phyloP scores from a whole-genome alignment of 2,113 vertebrate species.

The Lucifuga dentata region DNA sequence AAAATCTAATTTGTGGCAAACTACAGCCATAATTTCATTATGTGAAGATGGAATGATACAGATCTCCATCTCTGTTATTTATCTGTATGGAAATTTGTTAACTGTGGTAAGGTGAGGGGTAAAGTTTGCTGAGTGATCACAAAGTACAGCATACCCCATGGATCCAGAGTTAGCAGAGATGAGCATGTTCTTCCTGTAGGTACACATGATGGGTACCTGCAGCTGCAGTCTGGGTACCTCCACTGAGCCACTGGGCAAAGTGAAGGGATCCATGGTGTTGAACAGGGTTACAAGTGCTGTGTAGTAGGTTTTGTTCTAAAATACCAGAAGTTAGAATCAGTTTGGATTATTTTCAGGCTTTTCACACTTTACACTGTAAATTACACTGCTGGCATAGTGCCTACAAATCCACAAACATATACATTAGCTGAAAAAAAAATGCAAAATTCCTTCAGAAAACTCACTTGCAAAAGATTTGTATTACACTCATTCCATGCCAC shows the following conservation, averaged over 20 bases:
- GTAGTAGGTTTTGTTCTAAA: constrained; percentile 85
- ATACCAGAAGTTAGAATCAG: constrained; percentile 3
- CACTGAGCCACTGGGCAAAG: constrained; percentile 22
- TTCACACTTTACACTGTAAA: not conserved
- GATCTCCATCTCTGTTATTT: too few relatives aligned
- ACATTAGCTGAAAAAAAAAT: too few relatives aligned
- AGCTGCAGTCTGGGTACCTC: constrained; percentile 68
- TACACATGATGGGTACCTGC: constrained; percentile 82
- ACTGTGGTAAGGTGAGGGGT: too few relatives aligned
- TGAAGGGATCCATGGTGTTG: constrained; percentile 64
- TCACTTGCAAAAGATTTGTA: constrained; percentile 81
- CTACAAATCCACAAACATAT: too few relatives aligned
- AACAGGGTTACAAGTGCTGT: constrained; percentile 81
- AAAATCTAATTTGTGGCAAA: too few relatives aligned
- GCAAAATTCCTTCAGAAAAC: constrained; percentile 37
- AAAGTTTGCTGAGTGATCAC: too few relatives aligned
- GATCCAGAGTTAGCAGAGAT: constrained; percentile 84
- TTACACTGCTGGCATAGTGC: not conserved
- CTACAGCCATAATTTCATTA: too few relatives aligned
- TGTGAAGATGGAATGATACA: too few relatives aligned
- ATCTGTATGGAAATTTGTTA: too few relatives aligned
- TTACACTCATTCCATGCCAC: constrained; percentile 84
- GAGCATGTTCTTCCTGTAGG: constrained; percentile 84
- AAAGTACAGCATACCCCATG: constrained; percentile 78
- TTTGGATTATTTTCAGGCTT: not conserved